Evolutionary conservation across 2,888 invertebrate genomes (phyloP).

Genomic region (Oxytorus armatus): DNA sequence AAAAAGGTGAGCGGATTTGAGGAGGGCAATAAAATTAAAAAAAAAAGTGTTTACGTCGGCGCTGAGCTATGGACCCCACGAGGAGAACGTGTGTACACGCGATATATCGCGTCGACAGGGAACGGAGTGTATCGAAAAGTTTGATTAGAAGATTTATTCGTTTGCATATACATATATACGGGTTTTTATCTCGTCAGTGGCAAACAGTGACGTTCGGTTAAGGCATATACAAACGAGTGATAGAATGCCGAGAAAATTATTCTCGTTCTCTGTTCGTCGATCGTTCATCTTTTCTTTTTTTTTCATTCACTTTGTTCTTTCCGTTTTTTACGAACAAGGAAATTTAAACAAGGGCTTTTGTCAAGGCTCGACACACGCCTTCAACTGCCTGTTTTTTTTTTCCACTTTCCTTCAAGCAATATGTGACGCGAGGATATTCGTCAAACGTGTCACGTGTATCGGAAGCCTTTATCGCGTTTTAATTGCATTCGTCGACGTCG

Average conservation of each 20-base stretch:
- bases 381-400: slow-evolving; percentile 26
- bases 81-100: slow-evolving; percentile 45
- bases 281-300: neutral
- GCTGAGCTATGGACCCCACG: slow-evolving; percentile 14
- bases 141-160: slow-evolving; percentile 52
- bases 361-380: slow-evolving; percentile 13
- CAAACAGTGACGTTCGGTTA: slow-evolving; percentile 58
- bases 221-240: neutral
- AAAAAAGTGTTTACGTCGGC: neutral
- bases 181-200: slow-evolving; percentile 56
- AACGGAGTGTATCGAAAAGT: slow-evolving; percentile 38
- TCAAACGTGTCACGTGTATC: slow-evolving; percentile 46
- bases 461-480: slow-evolving; percentile 61
- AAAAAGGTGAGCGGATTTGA: slow-evolving; percentile 25
- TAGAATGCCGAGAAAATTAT: slow-evolving; percentile 30
- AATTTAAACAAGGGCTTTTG: slow-evolving; percentile 49
- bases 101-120: slow-evolving; percentile 24
- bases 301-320: neutral
- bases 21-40: slow-evolving; percentile 36
- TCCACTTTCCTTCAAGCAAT: too few relatives aligned
- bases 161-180: too few relatives aligned
- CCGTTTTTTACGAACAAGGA: slow-evolving; percentile 24
- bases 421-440: slow-evolving; percentile 35
- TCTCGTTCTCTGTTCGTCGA: slow-evolving; percentile 9
- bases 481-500: slow-evolving; percentile 60